Evolutionary conservation across 2,888 invertebrate species (phyloP), one percentile per base, ranked within the genome.

Genomic region (Chaitophorus viminalis): DNA sequence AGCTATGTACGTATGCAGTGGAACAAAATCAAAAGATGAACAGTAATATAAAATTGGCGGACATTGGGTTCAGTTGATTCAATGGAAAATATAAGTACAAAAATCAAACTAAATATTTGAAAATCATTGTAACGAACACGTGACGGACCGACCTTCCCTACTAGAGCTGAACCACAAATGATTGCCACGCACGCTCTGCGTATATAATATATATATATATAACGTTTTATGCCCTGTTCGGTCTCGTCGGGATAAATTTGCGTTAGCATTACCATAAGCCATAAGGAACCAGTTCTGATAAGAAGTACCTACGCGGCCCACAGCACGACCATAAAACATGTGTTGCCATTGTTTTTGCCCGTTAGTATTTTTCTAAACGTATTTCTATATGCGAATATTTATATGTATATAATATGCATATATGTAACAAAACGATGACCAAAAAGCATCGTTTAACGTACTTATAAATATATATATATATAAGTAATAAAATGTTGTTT

Each of bases 261-360:
- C 86, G 79, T 86, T 86, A 9, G 78, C 78, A 78, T 86, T 78
- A 72, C 72, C 78, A 78, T 70, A 86, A 78, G 86, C 72, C 78
- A 78, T 70, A 86, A 78, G 86, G 68, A 86, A 86, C 84, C 76
- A 76, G 84, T 86, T 86, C 36, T n/a, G 78, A 86, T 72, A 72
- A 86, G 70, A 72, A 9, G 21, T 60, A 78, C 18, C 25, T 74
- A 33, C 46, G 31, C n/a, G 36, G 78, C 77, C 78, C 54, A n/a
- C 8, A 54, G 78, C 86, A 86, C 86, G 86, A 72, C 70, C 78
- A 54, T 86, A 86, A 68, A 86, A 86, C 86, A 86, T 54, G 77
- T 86, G 85, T 85, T 68, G 76, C 86, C 86, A 86, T 86, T 86
- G 86, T 86, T 86, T 78, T 78, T 72, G 68, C 33, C 83, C 46